These are phyloP conservation scores for Amiota minor DNA, from an alignment of 2,888 invertebrate genomes.

Conservation along the genomic window DNA sequence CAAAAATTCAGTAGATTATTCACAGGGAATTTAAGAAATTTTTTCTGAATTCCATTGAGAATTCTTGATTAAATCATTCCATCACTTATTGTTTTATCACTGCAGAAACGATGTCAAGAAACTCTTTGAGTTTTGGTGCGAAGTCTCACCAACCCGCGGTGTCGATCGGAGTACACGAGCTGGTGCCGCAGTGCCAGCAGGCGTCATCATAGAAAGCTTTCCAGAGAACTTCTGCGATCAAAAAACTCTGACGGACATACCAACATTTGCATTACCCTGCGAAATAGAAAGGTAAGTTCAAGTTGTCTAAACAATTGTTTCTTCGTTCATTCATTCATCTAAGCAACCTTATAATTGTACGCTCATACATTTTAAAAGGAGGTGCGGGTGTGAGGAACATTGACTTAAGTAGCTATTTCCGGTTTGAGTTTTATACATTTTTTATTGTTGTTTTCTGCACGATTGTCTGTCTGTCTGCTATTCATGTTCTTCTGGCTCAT, in stretches of 20 bases:
- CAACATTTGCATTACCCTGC: slow-evolving; percentile 93
- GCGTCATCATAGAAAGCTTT: slow-evolving; percentile 85
- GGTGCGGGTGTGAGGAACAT: not conserved
- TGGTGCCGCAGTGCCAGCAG: slow-evolving; percentile 56
- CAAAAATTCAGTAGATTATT: not conserved
- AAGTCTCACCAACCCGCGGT: slow-evolving; percentile 65
- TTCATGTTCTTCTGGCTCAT: slow-evolving; percentile 3
- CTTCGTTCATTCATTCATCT: not conserved
- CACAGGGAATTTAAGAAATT: not conserved
- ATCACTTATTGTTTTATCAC: slow-evolving; percentile 33
- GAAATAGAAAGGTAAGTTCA: slow-evolving; percentile 82
- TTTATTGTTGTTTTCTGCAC: slow-evolving; percentile 5
- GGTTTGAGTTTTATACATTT: not conserved
- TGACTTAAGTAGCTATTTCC: slow-evolving; percentile 20
- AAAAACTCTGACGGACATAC: slow-evolving; percentile 88
- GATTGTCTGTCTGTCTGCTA: slow-evolving; percentile 5
- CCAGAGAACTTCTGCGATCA: slow-evolving; percentile 88
- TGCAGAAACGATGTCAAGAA: slow-evolving; percentile 72
- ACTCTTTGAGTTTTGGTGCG: slow-evolving; percentile 74
- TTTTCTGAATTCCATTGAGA: not conserved
- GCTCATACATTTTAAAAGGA: not conserved
- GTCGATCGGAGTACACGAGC: slow-evolving; percentile 55
- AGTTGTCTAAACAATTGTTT: not conserved
- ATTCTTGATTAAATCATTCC: not conserved
- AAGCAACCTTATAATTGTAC: too few relatives aligned